Evolutionary conservation across 2,797 vertebrate genomes (phyloP).

Genomic region (Phrynocephalus forsythii): DNA sequence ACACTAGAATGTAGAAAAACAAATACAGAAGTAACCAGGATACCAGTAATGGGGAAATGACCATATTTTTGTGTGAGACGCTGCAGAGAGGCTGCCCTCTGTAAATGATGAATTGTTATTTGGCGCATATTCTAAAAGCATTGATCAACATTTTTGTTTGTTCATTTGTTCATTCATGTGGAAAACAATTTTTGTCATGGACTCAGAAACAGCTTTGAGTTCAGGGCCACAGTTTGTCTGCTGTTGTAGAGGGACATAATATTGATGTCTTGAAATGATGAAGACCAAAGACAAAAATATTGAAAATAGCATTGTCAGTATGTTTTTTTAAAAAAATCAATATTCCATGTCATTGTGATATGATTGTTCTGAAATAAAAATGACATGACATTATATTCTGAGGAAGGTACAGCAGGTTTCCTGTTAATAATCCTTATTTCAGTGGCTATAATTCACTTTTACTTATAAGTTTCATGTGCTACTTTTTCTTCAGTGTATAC

Average conservation of each 20-base stretch:
- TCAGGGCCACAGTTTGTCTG: too few relatives aligned
- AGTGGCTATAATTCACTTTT: neutral
- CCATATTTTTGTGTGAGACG: too few relatives aligned
- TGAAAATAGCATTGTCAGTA: neutral
- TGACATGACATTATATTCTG: neutral
- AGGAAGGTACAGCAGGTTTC: neutral
- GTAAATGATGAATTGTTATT: neutral
- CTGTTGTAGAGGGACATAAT: neutral
- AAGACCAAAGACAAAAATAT: neutral
- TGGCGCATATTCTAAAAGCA: too few relatives aligned
- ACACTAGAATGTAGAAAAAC: too few relatives aligned
- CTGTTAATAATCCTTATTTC: neutral
- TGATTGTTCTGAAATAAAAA: conserved; percentile 32
- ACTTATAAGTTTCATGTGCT: neutral
- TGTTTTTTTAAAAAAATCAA: conserved; percentile 11
- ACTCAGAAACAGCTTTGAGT: too few relatives aligned
- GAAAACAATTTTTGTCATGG: too few relatives aligned
- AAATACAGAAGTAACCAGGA: too few relatives aligned
- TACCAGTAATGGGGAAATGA: too few relatives aligned
- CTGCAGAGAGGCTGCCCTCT: too few relatives aligned
- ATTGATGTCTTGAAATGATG: neutral
- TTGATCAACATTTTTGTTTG: too few relatives aligned
- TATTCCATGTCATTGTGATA: conserved; percentile 61
- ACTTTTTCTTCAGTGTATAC: neutral
- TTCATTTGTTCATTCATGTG: too few relatives aligned